These are phyloP conservation scores for Aporophyla nigra DNA, from an alignment of 2,888 invertebrate species.

Conservation along the genomic window DNA sequence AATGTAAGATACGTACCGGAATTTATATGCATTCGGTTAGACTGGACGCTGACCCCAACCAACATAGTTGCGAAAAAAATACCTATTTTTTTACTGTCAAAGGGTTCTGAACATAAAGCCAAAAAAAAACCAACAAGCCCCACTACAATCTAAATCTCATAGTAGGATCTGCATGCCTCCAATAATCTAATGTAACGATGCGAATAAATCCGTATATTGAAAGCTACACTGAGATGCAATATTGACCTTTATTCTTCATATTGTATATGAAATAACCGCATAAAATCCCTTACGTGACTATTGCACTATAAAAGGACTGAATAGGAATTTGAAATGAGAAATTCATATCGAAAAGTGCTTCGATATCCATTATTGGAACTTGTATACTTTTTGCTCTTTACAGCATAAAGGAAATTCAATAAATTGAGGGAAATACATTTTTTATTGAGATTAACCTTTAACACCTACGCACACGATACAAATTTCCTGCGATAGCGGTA, in stretches of 20 bases:
- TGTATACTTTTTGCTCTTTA: slow-evolving; percentile 12
- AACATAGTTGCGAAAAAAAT: not conserved
- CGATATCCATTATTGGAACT: slow-evolving; percentile 39
- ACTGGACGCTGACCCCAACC: not conserved
- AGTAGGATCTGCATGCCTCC: slow-evolving; percentile 14
- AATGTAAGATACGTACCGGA: not conserved
- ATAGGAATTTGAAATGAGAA: slow-evolving; percentile 43
- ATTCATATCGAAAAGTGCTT: slow-evolving; percentile 46
- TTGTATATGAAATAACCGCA: slow-evolving; percentile 44
- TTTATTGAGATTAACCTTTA: not conserved
- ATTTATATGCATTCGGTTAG: not conserved
- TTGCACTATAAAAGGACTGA: slow-evolving; percentile 46
- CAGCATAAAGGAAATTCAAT: not conserved
- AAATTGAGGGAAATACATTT: not conserved
- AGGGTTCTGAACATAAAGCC: not conserved
- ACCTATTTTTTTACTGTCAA: not conserved
- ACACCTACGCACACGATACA: not conserved
- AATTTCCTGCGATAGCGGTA: not conserved
- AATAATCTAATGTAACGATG: slow-evolving; percentile 37
- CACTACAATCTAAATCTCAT: slow-evolving; percentile 3
- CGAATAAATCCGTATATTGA: slow-evolving; percentile 54
- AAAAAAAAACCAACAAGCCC: not conserved
- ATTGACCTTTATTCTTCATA: slow-evolving; percentile 54
- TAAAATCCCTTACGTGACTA: slow-evolving; percentile 39
- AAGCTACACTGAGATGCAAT: slow-evolving; percentile 54